Evolutionary conservation across 2,888 invertebrate genomes (phyloP).

Genomic region (Xestia rhomboidea): DNA sequence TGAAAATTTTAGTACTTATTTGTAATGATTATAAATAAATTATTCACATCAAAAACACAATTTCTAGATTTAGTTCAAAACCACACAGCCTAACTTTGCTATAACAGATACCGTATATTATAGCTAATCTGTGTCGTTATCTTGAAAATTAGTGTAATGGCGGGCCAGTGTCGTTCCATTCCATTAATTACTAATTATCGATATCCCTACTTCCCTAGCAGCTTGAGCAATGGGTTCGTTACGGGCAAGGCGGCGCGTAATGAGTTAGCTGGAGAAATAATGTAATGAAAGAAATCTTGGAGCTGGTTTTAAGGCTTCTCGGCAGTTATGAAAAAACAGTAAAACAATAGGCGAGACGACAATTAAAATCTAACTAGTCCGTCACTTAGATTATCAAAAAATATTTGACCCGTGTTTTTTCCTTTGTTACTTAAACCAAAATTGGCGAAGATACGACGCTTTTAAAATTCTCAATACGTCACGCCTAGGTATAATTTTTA

Average conservation of each 20-base stretch:
- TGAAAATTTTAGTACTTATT: not conserved
- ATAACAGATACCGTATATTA: slow-evolving; percentile 47
- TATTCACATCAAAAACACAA: not conserved
- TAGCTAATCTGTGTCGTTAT: slow-evolving; percentile 57
- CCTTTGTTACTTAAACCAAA: too few relatives aligned
- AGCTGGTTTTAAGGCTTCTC: not conserved
- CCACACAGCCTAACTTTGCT: slow-evolving; percentile 1
- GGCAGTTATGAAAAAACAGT: slow-evolving; percentile 15
- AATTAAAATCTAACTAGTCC: too few relatives aligned
- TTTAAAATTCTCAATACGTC: too few relatives aligned
- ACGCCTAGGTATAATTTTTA: too few relatives aligned
- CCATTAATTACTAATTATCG: slow-evolving; percentile 67
- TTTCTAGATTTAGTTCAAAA: not conserved
- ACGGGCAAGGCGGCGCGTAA: slow-evolving; percentile 29
- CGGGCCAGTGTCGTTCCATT: slow-evolving; percentile 55
- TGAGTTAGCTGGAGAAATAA: slow-evolving; percentile 29
- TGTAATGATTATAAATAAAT: not conserved
- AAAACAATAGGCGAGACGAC: too few relatives aligned
- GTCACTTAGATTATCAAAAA: too few relatives aligned
- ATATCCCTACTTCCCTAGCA: slow-evolving; percentile 32
- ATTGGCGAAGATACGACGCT: too few relatives aligned
- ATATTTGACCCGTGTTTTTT: too few relatives aligned
- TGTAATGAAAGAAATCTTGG: slow-evolving; percentile 36
- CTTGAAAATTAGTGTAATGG: slow-evolving; percentile 64
- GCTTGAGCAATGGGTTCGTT: slow-evolving; percentile 50